Evolutionary conservation across 2,797 vertebrate species (phyloP).

Genomic region (Sandelia bainsii): DNA sequence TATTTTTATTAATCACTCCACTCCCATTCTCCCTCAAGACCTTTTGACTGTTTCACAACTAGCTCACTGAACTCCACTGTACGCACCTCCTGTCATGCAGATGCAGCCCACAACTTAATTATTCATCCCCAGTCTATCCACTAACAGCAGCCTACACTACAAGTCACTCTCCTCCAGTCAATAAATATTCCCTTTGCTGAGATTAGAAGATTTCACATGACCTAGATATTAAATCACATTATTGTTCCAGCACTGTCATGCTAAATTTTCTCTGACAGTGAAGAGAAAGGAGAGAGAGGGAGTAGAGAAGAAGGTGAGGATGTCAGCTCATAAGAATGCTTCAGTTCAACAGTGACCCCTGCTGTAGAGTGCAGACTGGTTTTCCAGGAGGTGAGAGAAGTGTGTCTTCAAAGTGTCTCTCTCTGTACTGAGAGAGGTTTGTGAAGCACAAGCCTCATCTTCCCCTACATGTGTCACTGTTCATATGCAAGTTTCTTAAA

Average conservation of each 20-base stretch:
- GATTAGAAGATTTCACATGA: conserved; percentile 80
- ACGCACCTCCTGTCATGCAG: conserved; percentile 46
- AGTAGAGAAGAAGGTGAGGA: background rate
- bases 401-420: background rate
- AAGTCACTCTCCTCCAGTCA: conserved; percentile 62
- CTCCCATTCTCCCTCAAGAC: conserved; percentile 45
- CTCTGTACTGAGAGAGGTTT: background rate
- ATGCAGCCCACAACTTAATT: conserved; percentile 63
- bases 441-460: background rate
- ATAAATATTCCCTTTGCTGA: conserved; percentile 82
- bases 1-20: conserved; percentile 59
- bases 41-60: conserved; percentile 53
- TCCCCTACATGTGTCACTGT: background rate
- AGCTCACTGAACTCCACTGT: conserved; percentile 30
- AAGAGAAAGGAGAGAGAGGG: conserved; percentile 9
- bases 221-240: conserved; percentile 81
- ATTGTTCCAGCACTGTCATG: conserved; percentile 70
- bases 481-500: too few relatives aligned
- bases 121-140: conserved; percentile 64
- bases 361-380: conserved; percentile 59
- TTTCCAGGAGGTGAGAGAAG: background rate
- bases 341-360: conserved; percentile 82
- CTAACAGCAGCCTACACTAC: conserved; percentile 56
- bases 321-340: conserved; percentile 14
- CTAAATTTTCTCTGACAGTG: conserved; percentile 56